Percentiles rank a stretch among this genome's conserved stretches.
Evolutionary conservation across 1,140 invertebrate genomes (phyloP).

Genomic region (Aphelinus atriplicis): DNA sequence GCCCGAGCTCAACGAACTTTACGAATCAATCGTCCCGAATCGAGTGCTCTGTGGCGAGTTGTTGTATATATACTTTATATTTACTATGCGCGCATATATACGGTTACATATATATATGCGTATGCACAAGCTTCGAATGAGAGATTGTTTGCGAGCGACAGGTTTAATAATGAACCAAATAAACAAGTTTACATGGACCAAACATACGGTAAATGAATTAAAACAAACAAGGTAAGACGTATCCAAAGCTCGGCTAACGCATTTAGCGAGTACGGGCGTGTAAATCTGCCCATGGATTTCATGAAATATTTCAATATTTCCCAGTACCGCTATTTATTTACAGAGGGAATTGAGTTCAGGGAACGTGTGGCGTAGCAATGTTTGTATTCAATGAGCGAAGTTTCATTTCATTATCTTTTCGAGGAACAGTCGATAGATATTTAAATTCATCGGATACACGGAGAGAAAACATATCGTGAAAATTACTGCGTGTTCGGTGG

Average conservation of each 20-base stretch:
- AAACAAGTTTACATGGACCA: not conserved
- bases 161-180: not conserved
- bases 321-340: not conserved
- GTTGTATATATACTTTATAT: no score
- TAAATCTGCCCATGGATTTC: not conserved
- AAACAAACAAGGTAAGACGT: slow-evolving; percentile 35
- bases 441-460: no score
- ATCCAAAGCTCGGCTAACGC: slow-evolving; percentile 24
- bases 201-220: slow-evolving; percentile 13
- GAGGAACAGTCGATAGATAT: no score
- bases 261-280: slow-evolving; percentile 30
- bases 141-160: not conserved
- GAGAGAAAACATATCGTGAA: no score
- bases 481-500: no score
- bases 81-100: not conserved
- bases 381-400: no score
- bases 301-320: not conserved
- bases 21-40: slow-evolving; percentile 37
- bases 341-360: not conserved
- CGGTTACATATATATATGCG: not conserved
- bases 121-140: slow-evolving; percentile 7
- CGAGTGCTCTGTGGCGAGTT: slow-evolving; percentile 16
- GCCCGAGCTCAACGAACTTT: slow-evolving; percentile 33
- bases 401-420: no score
- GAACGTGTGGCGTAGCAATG: no score